Conservation (phyloP, 2,797 vertebrate species). For the Macropus fuliginosus region DNA sequence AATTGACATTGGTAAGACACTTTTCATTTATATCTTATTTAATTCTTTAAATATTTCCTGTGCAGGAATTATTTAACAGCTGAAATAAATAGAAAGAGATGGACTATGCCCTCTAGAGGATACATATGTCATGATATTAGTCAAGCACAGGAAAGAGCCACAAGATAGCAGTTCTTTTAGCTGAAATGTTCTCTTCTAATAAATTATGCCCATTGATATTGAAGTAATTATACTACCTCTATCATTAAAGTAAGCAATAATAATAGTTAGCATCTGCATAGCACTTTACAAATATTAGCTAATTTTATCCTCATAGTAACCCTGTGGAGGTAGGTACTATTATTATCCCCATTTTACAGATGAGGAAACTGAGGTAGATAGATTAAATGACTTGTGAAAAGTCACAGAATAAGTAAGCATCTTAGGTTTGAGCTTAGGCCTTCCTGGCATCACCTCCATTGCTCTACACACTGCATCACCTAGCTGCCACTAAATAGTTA, state of each 20-base stretch:
- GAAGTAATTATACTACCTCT: background rate
- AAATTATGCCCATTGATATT: constrained; percentile 1
- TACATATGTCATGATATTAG: background rate
- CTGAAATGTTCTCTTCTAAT: constrained; percentile 37
- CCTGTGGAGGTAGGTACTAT: background rate
- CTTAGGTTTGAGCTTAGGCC: background rate
- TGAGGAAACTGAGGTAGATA: background rate
- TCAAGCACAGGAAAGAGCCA: background rate
- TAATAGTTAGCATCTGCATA: background rate
- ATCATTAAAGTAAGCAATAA: constrained; percentile 52
- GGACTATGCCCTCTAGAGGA: background rate
- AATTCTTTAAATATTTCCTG: background rate
- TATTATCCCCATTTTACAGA: background rate
- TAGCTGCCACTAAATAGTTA: background rate
- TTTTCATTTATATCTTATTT: background rate
- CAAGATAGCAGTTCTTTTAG: background rate
- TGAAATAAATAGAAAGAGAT: background rate
- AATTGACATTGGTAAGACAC: background rate
- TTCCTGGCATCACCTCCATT: background rate
- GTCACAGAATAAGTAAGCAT: background rate
- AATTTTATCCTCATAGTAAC: background rate
- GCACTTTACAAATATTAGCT: background rate
- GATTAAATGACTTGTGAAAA: background rate
- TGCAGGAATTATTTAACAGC: background rate
- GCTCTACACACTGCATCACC: background rate